Evolutionary conservation across 2,797 vertebrate species (phyloP).

Genomic region (Sebastes vulpes): DNA sequence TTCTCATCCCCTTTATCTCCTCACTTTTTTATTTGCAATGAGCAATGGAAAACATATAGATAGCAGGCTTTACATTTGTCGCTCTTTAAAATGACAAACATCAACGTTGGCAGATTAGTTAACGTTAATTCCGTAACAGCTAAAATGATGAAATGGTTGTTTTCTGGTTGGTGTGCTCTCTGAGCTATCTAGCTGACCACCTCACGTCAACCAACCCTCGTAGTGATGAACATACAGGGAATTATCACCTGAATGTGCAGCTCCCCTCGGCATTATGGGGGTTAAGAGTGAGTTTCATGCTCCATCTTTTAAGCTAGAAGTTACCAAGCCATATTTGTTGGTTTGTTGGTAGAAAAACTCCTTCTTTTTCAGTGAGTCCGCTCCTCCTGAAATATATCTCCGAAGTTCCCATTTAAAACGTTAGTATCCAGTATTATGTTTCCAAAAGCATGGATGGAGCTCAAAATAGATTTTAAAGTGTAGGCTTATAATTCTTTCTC

Average conservation of each 20-base stretch:
- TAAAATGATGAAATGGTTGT: background rate
- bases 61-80: background rate
- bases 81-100: background rate
- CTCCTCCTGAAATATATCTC: background rate
- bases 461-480: background rate
- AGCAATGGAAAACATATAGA: background rate
- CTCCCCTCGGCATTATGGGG: background rate
- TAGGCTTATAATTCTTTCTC: background rate
- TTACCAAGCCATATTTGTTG: background rate
- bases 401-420: background rate
- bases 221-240: background rate
- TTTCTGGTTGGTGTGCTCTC: background rate
- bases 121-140: background rate
- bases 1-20: background rate
- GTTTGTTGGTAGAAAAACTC: background rate
- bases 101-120: background rate
- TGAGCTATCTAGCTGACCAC: background rate
- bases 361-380: background rate
- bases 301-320: background rate
- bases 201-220: background rate
- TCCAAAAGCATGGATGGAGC: background rate
- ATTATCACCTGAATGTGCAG: background rate
- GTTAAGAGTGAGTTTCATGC: background rate
- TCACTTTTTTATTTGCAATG: background rate
- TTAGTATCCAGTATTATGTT: background rate